Percentiles rank a stretch among this genome's conserved stretches.
phyloP scores from a whole-genome alignment of 2,113 vertebrate species.

The Takifugu bimaculatus region DNA sequence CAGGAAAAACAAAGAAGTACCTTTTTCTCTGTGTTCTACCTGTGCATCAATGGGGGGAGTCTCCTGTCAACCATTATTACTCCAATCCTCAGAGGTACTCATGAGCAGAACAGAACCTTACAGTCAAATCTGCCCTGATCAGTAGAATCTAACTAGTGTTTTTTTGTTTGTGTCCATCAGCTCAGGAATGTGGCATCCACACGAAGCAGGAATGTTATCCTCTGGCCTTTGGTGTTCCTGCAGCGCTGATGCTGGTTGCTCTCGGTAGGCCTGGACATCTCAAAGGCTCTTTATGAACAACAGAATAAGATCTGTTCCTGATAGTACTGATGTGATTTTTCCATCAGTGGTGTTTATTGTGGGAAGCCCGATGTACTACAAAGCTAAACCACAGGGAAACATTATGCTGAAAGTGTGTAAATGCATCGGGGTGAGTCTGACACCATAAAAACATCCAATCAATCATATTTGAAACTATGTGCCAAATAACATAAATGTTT shows the following conservation, averaged over 20 bases:
- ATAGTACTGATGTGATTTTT: conserved; percentile 13
- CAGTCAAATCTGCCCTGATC: background rate
- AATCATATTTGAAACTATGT: conserved; percentile 8
- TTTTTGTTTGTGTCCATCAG: conserved; percentile 62
- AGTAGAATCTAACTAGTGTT: background rate
- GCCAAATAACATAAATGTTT: conserved; percentile 1
- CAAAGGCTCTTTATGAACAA: background rate
- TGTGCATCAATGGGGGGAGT: conserved; percentile 91
- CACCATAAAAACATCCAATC: background rate
- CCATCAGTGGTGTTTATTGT: conserved; percentile 85
- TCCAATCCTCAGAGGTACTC: conserved; percentile 85
- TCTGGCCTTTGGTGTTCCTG: conserved; percentile 91
- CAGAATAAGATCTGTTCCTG: background rate
- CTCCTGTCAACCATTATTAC: conserved; percentile 92
- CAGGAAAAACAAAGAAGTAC: conserved; percentile 84
- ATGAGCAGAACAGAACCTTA: background rate
- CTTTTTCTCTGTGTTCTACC: conserved; percentile 95
- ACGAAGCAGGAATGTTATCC: conserved; percentile 84
- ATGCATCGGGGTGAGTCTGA: conserved; percentile 85
- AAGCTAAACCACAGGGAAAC: conserved; percentile 86
- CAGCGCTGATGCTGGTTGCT: conserved; percentile 85
- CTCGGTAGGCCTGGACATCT: conserved; percentile 70
- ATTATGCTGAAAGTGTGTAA: conserved; percentile 83
- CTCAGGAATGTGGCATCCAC: conserved; percentile 83
- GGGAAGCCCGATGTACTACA: conserved; percentile 90